Evolutionary conservation across 2,888 invertebrate genomes (phyloP).

Genomic region (Tenthredo distinguenda): DNA sequence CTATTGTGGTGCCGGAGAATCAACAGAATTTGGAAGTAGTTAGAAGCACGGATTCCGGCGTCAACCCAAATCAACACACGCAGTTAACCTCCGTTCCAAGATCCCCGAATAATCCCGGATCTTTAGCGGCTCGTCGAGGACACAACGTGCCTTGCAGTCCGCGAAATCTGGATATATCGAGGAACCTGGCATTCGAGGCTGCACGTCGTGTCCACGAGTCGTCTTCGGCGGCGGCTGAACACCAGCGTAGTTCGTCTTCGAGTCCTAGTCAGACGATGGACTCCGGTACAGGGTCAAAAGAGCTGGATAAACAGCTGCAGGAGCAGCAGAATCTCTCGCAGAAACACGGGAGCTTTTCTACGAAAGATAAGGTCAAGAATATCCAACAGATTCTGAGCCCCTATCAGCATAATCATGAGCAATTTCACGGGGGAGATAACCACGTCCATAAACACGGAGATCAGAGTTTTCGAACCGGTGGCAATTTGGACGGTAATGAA

Average conservation of each 20-base stretch:
- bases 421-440: conserved; percentile 62
- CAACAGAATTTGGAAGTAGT: conserved; percentile 63
- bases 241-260: conserved; percentile 60
- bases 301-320: conserved; percentile 64
- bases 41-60: conserved; percentile 58
- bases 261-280: conserved; percentile 66
- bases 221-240: conserved; percentile 61
- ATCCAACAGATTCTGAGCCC: conserved; percentile 63
- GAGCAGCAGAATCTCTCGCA: conserved; percentile 60
- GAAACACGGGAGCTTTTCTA: conserved; percentile 52
- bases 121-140: conserved; percentile 60
- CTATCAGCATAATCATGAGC: conserved; percentile 67
- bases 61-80: conserved; percentile 55
- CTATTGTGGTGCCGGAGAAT: conserved; percentile 58
- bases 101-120: conserved; percentile 60
- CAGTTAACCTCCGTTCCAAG: conserved; percentile 59
- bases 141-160: conserved; percentile 64
- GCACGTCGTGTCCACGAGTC: conserved; percentile 65
- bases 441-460: conserved; percentile 66
- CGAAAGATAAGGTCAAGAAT: conserved; percentile 65
- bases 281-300: conserved; percentile 56
- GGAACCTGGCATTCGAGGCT: conserved; percentile 65
- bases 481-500: conserved; percentile 59
- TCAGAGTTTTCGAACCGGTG: conserved; percentile 59
- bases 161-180: conserved; percentile 63